A percentile compares a stretch with the other conserved stretches of the same genome.
phyloP scores from a whole-genome alignment of 2,797 vertebrate genomes.

The Hydrolagus colliei region DNA sequence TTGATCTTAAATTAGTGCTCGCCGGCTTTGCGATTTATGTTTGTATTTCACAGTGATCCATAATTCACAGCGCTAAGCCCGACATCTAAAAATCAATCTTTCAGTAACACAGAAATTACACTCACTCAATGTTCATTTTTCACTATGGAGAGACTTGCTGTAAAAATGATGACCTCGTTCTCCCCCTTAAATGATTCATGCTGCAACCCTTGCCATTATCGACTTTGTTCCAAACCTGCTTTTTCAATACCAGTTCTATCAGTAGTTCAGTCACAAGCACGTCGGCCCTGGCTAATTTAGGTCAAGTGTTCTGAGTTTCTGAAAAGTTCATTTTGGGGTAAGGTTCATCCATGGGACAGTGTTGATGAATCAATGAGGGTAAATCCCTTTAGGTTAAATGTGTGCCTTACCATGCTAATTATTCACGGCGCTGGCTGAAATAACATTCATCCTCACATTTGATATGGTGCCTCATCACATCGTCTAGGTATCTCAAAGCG shows the following conservation, averaged over 20 bases:
- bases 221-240: neutral
- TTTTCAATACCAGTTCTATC: neutral
- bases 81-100: constrained; percentile 14
- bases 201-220: neutral
- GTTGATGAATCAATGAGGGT: neutral
- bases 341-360: neutral
- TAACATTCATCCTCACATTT: too few relatives aligned
- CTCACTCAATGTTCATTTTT: constrained; percentile 16
- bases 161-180: constrained; percentile 14
- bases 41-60: neutral
- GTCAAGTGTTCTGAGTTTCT: neutral
- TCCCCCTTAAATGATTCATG: neutral
- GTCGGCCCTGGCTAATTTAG: neutral
- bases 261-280: neutral
- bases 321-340: neutral
- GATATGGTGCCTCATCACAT: too few relatives aligned
- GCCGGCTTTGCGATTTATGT: neutral
- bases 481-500: too few relatives aligned
- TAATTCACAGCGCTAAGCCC: constrained; percentile 5
- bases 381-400: too few relatives aligned
- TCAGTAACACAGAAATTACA: constrained; percentile 8
- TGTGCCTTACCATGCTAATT: too few relatives aligned
- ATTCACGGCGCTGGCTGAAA: too few relatives aligned
- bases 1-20: neutral
- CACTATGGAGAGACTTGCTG: neutral